A percentile compares a stretch with the other conserved stretches of the same genome.
Conservation (phyloP, 2,888 invertebrate species). For the Scaptomyza tumidula region DNA sequence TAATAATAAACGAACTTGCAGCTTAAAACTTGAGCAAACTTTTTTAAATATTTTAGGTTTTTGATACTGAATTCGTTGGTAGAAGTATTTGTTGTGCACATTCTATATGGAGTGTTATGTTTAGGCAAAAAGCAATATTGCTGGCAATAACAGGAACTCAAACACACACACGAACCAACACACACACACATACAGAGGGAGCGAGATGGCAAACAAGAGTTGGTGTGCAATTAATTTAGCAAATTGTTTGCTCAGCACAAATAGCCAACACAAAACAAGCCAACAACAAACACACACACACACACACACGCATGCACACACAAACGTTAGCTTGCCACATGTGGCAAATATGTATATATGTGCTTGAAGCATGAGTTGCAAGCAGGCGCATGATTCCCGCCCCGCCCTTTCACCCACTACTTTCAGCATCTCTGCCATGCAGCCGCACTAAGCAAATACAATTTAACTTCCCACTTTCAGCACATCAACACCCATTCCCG, state of each 20-base stretch:
- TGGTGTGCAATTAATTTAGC: conserved; percentile 81
- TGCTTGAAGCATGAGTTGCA: conserved; percentile 45
- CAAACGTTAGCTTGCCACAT: conserved; percentile 31
- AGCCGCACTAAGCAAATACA: conserved; percentile 73
- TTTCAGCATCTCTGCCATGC: conserved; percentile 6
- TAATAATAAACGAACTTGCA: neutral
- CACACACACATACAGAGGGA: conserved; percentile 11
- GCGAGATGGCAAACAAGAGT: conserved; percentile 57
- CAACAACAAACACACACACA: conserved; percentile 26
- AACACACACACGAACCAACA: conserved; percentile 7
- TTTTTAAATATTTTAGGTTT: neutral
- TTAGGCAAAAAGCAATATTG: conserved; percentile 35
- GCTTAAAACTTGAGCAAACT: neutral
- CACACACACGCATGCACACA: conserved; percentile 9
- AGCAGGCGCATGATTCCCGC: conserved; percentile 44
- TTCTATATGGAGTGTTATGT: conserved; percentile 45
- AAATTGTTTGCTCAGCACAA: conserved; percentile 75
- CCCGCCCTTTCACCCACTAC: too few species aligned
- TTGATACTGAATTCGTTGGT: conserved; percentile 10
- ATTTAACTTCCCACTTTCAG: conserved; percentile 80
- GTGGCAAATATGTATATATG: conserved; percentile 30
- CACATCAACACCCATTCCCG: conserved; percentile 61
- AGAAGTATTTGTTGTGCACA: conserved; percentile 24
- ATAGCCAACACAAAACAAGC: conserved; percentile 46
- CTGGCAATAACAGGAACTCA: conserved; percentile 19